Evolutionary conservation across 2,797 vertebrate species (phyloP).

Genomic region (Paguma larvata): DNA sequence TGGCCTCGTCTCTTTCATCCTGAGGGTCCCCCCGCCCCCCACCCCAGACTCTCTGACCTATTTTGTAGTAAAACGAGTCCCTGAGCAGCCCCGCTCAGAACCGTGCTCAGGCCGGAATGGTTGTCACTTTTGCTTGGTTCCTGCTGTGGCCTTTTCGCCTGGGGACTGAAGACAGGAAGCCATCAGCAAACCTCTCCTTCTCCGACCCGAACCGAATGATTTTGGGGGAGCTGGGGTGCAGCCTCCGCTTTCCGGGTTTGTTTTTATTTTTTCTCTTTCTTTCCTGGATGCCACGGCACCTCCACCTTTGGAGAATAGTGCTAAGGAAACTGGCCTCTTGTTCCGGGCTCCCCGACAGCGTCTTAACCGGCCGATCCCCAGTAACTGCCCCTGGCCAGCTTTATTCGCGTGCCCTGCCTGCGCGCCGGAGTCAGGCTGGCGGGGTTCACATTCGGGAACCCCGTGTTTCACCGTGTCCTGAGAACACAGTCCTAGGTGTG

Average conservation of each 20-base stretch:
- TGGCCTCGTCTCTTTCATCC: not conserved
- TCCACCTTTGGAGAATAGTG: not conserved
- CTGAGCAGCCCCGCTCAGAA: not conserved
- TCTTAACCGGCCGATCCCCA: not conserved
- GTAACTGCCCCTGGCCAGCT: not conserved
- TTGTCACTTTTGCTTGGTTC: not conserved
- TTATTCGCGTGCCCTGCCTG: not conserved
- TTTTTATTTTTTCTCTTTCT: conserved; percentile 28
- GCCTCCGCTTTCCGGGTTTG: conserved; percentile 18
- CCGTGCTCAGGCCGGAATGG: not conserved
- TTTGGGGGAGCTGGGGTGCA: conserved; percentile 38
- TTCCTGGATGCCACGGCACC: not conserved
- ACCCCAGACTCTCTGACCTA: not conserved
- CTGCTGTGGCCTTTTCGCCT: conserved; percentile 17
- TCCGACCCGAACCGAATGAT: conserved; percentile 56
- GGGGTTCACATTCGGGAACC: not conserved
- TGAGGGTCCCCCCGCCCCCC: no score
- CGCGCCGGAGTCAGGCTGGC: not conserved
- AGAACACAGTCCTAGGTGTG: not conserved
- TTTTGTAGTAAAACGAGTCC: conserved; percentile 60
- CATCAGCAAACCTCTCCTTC: not conserved
- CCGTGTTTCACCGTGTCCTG: not conserved
- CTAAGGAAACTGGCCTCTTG: not conserved
- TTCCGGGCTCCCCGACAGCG: not conserved
- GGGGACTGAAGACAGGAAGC: not conserved